Evolutionary conservation across 1,140 invertebrate genomes (phyloP).

Genomic region (Doryteuthis pealeii): DNA sequence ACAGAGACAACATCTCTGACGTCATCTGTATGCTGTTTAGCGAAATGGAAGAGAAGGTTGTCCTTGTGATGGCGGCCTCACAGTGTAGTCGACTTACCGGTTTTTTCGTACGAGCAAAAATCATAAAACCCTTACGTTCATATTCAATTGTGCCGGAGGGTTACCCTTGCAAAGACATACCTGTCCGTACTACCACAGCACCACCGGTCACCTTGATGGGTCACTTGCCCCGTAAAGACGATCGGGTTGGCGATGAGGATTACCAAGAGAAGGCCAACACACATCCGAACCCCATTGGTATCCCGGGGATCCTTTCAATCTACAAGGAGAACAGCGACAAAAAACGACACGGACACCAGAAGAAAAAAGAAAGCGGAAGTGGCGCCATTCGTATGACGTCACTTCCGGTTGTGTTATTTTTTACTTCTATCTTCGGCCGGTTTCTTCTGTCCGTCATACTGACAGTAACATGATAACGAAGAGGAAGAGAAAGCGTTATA

Average conservation of each 20-base stretch:
- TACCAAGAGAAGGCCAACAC: no score
- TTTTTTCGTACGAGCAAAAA: slow-evolving; percentile 26
- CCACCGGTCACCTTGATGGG: neutral
- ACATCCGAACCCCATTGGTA: neutral
- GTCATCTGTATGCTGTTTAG: slow-evolving; percentile 31
- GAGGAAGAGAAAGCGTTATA: no score
- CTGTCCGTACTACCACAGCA: slow-evolving; percentile 1
- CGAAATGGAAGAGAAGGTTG: slow-evolving; percentile 26
- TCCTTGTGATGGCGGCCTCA: slow-evolving; percentile 28
- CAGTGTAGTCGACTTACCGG: slow-evolving; percentile 38
- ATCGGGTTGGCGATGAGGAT: neutral
- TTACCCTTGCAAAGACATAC: slow-evolving; percentile 28
- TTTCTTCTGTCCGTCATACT: no score
- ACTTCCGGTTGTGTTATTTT: no score
- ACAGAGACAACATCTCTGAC: slow-evolving; percentile 20
- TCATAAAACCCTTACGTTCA: slow-evolving; percentile 24
- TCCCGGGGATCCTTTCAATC: neutral
- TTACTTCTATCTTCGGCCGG: no score
- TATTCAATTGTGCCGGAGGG: slow-evolving; percentile 21
- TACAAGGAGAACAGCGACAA: neutral
- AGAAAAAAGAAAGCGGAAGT: neutral
- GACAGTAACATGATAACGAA: no score
- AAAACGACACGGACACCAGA: neutral
- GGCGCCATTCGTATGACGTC: neutral
- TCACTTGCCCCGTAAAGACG: neutral